A percentile compares a stretch with the other conserved stretches of the same genome.
These are phyloP conservation scores for Centroberyx gerrardi DNA, from an alignment of 2,797 vertebrate genomes.

Conservation along the genomic window DNA sequence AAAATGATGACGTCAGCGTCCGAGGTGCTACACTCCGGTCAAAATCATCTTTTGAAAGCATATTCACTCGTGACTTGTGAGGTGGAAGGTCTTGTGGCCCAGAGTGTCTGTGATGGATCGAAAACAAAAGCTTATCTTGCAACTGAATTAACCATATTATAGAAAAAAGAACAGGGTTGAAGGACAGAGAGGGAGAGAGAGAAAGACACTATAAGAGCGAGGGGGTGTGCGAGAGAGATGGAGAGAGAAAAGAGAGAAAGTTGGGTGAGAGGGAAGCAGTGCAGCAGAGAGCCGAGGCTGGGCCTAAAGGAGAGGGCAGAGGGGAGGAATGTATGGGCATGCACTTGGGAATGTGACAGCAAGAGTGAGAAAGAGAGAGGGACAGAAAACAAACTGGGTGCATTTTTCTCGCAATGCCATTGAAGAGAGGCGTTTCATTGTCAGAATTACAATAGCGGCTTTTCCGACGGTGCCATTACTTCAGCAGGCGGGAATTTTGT, in stretches of 20 bases:
- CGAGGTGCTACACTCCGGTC: constrained; percentile 49
- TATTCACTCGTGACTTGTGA: constrained; percentile 30
- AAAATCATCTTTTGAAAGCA: constrained; percentile 22
- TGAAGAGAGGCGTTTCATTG: constrained; percentile 89
- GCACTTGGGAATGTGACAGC: constrained; percentile 87
- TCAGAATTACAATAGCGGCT: constrained; percentile 90
- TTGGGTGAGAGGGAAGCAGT: constrained; percentile 71
- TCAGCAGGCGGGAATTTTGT: constrained; percentile 96
- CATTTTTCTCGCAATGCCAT: constrained; percentile 86
- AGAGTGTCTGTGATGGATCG: constrained; percentile 6
- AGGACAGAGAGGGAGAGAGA: constrained; percentile 52
- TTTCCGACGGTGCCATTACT: constrained; percentile 93
- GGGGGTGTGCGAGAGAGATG: constrained; percentile 28
- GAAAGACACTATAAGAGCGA: constrained; percentile 21
- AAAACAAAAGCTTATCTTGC: constrained; percentile 14
- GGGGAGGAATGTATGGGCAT: constrained; percentile 87
- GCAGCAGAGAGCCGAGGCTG: constrained; percentile 68
- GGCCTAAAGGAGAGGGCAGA: constrained; percentile 82
- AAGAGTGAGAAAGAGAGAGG: constrained; percentile 86
- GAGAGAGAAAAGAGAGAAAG: constrained; percentile 32
- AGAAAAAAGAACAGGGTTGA: constrained; percentile 16
- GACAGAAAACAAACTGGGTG: constrained; percentile 87
- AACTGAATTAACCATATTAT: not conserved
- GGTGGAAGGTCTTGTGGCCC: constrained; percentile 18
- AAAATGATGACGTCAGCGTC: constrained; percentile 58